Evolutionary conservation across 2,888 invertebrate species (phyloP), one percentile per base, ranked within the genome.

Genomic region (Dynastes maya): DNA sequence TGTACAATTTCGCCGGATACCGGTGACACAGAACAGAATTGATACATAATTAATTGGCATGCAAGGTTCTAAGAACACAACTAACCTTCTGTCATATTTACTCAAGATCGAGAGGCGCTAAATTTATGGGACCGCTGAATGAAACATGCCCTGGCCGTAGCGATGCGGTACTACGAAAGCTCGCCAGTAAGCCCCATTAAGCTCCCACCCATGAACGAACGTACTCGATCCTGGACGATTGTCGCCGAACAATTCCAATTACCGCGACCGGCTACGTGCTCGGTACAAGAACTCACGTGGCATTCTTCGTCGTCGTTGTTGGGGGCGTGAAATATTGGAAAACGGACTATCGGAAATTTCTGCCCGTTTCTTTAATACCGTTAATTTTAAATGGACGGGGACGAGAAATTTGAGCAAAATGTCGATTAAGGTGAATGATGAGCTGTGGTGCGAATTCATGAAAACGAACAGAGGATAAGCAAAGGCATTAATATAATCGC

Each of bases 11-110:
- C n/a, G 11, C 29, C 45, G 27, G 22, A 9, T 45, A 61, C 51
- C 32, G n/a, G n/a, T 27, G 29, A 51, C 68, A 68, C 76, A 64
- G 45, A 74, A 61, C 61, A 74, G 45, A 74, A 74, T 58, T 72
- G 27, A 40, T 61, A 74, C 40, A 63, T 74, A 74, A 74, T 74
- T 74, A 63, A 78, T 72, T 76, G 72, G 75, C 82, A 82, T 81
- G 81, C 82, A 79, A 75, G 79, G 79, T 63, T 77, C 79, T 75
- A 74, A 29, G 77, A 79, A 81, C 80, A 80, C 77, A 78, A 82
- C 82, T 82, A 80, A 83, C 83, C 83, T 83, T 83, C 83, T 78
- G 82, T 82, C 83, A 83, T 83, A 70, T 79, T 82, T 80, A 78
- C 78, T 80, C 71, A 76, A 76, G 55, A 70, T 32, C 78, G 76